phyloP scores from a whole-genome alignment of 2,888 invertebrate species.

The Zygogramma bicolorata region DNA sequence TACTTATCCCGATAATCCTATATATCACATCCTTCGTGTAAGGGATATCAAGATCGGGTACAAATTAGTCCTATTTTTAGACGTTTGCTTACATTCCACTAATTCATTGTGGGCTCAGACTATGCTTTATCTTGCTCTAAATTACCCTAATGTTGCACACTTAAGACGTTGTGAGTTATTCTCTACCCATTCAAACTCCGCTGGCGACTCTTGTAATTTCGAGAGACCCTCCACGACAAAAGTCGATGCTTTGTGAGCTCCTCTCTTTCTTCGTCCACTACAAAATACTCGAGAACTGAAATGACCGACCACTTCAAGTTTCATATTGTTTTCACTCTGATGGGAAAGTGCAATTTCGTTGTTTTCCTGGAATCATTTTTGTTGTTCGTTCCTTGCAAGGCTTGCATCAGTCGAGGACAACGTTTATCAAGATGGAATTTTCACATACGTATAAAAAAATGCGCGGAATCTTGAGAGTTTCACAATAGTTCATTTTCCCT shows the following conservation, averaged over 20 bases:
- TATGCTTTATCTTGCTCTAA: slow-evolving; percentile 55
- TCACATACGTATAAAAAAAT: too few species aligned
- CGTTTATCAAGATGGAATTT: too few species aligned
- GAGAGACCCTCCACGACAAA: slow-evolving; percentile 32
- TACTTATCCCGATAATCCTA: slow-evolving; percentile 58
- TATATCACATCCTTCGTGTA: slow-evolving; percentile 55
- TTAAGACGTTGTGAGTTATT: slow-evolving; percentile 56
- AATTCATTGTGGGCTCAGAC: slow-evolving; percentile 53
- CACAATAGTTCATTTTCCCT: too few species aligned
- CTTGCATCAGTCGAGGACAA: too few species aligned
- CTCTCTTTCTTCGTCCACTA: slow-evolving; percentile 39
- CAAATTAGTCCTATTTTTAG: slow-evolving; percentile 55
- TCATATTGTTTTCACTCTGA: slow-evolving; percentile 24
- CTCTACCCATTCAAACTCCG: slow-evolving; percentile 43
- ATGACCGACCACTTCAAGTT: slow-evolving; percentile 41
- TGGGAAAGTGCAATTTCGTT: slow-evolving; percentile 4
- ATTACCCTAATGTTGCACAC: slow-evolving; percentile 53
- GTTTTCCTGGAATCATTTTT: neutral
- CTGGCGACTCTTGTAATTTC: slow-evolving; percentile 36
- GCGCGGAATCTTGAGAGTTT: too few species aligned
- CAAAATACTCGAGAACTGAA: slow-evolving; percentile 36
- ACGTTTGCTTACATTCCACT: slow-evolving; percentile 53
- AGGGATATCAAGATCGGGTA: slow-evolving; percentile 54
- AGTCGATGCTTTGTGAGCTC: slow-evolving; percentile 35
- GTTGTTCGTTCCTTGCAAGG: neutral